Percentiles rank a stretch among this genome's conserved stretches.
These are phyloP conservation scores for Columba janthina DNA, from an alignment of 2,113 vertebrate genomes.

Conservation along the genomic window DNA sequence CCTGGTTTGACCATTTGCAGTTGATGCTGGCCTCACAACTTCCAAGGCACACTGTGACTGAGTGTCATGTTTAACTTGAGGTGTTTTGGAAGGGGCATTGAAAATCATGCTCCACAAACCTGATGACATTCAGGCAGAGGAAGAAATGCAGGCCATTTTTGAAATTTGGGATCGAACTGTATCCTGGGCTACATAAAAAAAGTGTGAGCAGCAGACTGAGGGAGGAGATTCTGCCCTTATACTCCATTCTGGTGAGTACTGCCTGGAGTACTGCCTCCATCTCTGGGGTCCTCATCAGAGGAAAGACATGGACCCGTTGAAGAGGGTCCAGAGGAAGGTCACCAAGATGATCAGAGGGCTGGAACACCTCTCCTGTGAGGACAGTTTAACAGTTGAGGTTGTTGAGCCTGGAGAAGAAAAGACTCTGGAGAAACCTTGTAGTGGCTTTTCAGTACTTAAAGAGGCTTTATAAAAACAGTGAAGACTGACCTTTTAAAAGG, in stretches of 20 bases:
- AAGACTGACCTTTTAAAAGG: background rate
- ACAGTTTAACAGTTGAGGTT: background rate
- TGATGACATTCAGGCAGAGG: background rate
- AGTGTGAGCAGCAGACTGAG: rapidly evolving
- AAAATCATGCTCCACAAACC: background rate
- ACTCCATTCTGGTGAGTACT: rapidly evolving
- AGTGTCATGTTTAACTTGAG: background rate
- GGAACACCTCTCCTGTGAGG: background rate
- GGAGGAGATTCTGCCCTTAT: background rate
- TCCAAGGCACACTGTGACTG: background rate
- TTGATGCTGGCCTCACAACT: background rate
- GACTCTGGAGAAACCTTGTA: rapidly evolving
- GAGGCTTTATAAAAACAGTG: background rate
- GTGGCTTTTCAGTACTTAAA: background rate
- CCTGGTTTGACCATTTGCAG: background rate
- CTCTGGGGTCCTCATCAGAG: background rate
- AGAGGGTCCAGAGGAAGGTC: rapidly evolving
- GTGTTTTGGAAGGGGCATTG: background rate
- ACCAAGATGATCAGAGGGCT: background rate
- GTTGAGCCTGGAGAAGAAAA: background rate
- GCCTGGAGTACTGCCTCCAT: rapidly evolving
- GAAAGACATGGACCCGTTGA: background rate
- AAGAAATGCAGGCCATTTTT: background rate
- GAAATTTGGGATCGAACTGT: background rate
- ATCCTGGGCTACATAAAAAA: background rate